Percentiles rank a stretch among this genome's conserved stretches.
phyloP scores from a whole-genome alignment of 2,797 vertebrate genomes.

The Rhincodon typus region DNA sequence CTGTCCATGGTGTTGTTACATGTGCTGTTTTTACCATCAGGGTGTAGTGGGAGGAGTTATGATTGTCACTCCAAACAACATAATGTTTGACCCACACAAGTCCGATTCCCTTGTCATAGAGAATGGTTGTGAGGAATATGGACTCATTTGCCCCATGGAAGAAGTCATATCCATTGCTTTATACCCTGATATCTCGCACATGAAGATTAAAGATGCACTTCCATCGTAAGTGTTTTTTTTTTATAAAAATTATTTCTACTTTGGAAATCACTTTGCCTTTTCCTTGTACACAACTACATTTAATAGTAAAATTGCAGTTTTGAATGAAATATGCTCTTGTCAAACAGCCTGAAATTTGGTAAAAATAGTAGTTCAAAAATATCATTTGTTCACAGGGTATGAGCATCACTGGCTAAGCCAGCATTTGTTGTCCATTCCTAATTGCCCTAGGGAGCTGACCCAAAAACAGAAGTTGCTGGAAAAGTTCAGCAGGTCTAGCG shows the following conservation, averaged over 20 bases:
- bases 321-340: background rate
- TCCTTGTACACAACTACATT: background rate
- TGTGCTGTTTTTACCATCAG: conserved; percentile 54
- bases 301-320: background rate
- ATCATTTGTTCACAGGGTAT: background rate
- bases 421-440: no score
- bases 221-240: conserved; percentile 79
- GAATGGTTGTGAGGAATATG: conserved; percentile 95
- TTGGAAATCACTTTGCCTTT: conserved; percentile 27
- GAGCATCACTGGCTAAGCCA: no score
- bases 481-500: no score
- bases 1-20: background rate
- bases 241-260: background rate
- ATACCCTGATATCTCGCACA: conserved; percentile 92
- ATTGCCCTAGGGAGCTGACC: no score
- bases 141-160: conserved; percentile 95
- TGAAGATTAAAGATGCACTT: conserved; percentile 92
- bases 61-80: conserved; percentile 98
- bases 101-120: conserved; percentile 96
- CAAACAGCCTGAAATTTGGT: background rate
- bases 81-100: conserved; percentile 99
- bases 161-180: conserved; percentile 94
- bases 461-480: no score
- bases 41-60: conserved; percentile 95
- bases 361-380: background rate